These are phyloP conservation scores for Mormyrus hasselquistii DNA, from an alignment of 2,797 vertebrate species.

Conservation along the genomic window DNA sequence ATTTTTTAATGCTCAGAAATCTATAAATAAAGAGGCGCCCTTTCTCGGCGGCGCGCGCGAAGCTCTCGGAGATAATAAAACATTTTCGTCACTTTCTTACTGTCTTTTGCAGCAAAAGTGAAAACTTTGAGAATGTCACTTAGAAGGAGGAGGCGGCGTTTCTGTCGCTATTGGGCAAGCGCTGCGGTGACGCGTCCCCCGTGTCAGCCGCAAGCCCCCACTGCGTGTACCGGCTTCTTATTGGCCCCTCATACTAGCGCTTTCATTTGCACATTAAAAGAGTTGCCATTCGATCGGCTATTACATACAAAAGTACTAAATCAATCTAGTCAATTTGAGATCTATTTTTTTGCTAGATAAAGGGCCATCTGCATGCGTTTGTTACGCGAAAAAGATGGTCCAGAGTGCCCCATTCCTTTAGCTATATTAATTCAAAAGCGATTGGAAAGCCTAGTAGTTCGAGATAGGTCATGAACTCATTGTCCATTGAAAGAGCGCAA, in stretches of 20 bases:
- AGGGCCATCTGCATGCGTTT: conserved; percentile 43
- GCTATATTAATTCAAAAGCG: conserved; percentile 23
- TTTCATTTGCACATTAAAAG: conserved; percentile 52
- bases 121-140: conserved; percentile 70
- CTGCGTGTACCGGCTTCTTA: conserved; percentile 45
- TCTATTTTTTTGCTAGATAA: conserved; percentile 50
- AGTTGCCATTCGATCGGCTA: conserved; percentile 34
- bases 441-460: conserved; percentile 45
- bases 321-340: conserved; percentile 40
- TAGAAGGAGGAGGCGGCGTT: conserved; percentile 40
- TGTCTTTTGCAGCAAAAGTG: conserved; percentile 62
- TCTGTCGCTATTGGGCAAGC: conserved; percentile 53
- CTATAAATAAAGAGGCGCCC: conserved; percentile 42
- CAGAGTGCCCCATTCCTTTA: conserved; percentile 11
- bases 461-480: conserved; percentile 45
- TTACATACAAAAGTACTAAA: conserved; percentile 41
- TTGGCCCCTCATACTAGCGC: conserved; percentile 52
- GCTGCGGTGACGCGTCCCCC: conserved; percentile 44
- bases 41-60: conserved; percentile 54
- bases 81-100: conserved; percentile 59
- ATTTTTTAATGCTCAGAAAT: conserved; percentile 37
- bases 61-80: conserved; percentile 71
- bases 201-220: conserved; percentile 28
- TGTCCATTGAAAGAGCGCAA: conserved; percentile 37
- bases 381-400: conserved; percentile 24